Percentiles rank a stretch among this genome's conserved stretches.
These are phyloP conservation scores for Tenebrosternarchus preto DNA, from an alignment of 2,113 vertebrate species.

Conservation along the genomic window DNA sequence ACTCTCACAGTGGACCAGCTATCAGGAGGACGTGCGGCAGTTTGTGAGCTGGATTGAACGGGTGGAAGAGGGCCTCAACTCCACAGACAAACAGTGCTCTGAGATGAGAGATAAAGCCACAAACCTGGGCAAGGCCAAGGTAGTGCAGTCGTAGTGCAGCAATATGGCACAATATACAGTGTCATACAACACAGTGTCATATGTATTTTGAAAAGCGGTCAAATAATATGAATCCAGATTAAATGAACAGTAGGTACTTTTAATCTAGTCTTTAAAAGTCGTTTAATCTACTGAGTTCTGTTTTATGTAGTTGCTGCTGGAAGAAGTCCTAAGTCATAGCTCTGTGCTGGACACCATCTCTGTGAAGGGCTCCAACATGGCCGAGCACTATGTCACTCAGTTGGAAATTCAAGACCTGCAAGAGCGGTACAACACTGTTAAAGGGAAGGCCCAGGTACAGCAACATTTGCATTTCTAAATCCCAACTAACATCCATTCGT, in stretches of 20 bases:
- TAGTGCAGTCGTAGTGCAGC: constrained; percentile 49
- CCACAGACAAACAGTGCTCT: constrained; percentile 79
- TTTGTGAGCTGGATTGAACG: constrained; percentile 92
- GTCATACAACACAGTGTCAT: not conserved
- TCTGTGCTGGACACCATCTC: constrained; percentile 89
- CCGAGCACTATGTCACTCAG: constrained; percentile 87
- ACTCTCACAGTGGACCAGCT: constrained; percentile 96
- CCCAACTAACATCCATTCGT: not conserved
- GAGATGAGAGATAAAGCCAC: constrained; percentile 91
- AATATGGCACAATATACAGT: not conserved
- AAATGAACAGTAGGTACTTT: not conserved
- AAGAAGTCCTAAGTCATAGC: constrained; percentile 90
- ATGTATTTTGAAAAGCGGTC: not conserved
- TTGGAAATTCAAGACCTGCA: constrained; percentile 94
- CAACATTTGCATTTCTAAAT: not conserved
- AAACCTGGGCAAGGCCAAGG: constrained; percentile 90
- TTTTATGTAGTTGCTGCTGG: constrained; percentile 84
- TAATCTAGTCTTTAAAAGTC: too few species aligned
- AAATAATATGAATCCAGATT: not conserved
- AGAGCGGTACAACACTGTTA: constrained; percentile 82
- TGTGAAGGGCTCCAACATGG: constrained; percentile 87
- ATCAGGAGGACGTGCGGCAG: constrained; percentile 91
- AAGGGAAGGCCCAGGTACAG: constrained; percentile 83
- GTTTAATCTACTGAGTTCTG: not conserved
- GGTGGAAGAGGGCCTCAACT: constrained; percentile 82